Percentiles rank a stretch among this genome's conserved stretches.
Conservation (phyloP, 2,113 vertebrate genomes). For the Oryzias woworae region DNA sequence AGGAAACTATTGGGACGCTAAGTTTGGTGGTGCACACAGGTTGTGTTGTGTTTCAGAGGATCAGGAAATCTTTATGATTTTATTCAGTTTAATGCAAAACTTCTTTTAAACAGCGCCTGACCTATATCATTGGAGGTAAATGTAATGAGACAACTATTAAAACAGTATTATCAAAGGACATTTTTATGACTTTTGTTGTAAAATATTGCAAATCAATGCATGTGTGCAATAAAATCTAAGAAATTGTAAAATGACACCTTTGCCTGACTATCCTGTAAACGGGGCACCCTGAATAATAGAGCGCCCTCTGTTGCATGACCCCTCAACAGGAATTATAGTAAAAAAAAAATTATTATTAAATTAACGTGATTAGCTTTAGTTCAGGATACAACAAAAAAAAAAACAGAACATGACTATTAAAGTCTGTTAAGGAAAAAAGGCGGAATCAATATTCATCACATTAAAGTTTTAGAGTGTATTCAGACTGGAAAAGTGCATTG, state of each 20-base stretch:
- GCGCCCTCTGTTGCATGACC: conserved; percentile 67
- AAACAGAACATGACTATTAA: no score
- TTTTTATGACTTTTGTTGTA: background rate
- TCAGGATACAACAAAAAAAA: no score
- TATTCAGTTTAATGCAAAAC: background rate
- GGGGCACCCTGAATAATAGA: conserved; percentile 39
- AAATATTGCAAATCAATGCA: background rate
- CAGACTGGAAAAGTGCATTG: no score
- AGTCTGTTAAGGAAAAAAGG: no score
- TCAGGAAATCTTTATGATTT: no score
- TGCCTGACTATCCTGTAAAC: background rate
- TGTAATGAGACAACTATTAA: background rate
- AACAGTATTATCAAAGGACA: background rate
- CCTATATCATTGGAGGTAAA: background rate
- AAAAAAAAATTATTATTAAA: no score
- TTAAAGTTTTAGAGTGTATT: no score
- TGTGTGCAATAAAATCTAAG: background rate
- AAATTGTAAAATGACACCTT: background rate
- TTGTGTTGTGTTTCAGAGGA: no score
- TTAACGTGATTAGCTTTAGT: no score
- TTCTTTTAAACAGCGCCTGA: background rate
- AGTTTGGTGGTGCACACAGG: no score
- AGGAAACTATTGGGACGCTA: no score
- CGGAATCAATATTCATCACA: background rate
- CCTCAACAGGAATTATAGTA: conserved; percentile 6